phyloP scores from a whole-genome alignment of 2,113 vertebrate species.

The Festucalex cinctus region DNA sequence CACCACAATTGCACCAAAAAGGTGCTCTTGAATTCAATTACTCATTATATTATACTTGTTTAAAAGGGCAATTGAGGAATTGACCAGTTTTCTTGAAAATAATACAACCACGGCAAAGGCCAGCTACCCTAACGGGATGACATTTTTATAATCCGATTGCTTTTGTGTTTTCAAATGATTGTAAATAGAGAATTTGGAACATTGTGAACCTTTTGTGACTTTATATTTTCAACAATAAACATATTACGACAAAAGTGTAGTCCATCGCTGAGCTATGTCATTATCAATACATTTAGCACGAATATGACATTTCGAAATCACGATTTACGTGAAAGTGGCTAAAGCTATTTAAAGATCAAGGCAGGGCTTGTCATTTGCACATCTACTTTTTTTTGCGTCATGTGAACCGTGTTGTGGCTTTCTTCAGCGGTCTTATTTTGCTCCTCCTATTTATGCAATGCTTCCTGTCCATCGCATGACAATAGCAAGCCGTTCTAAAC shows the following conservation, averaged over 20 bases:
- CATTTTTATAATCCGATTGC: background rate
- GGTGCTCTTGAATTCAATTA: no score
- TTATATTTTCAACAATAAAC: slow-evolving; percentile 10
- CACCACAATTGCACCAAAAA: no score
- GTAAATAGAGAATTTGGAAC: background rate
- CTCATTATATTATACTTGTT: no score
- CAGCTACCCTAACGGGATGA: background rate
- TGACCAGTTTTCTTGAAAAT: no score
- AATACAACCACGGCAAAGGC: background rate
- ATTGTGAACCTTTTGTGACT: background rate
- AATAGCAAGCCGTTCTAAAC: slow-evolving; percentile 28
- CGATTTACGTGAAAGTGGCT: slow-evolving; percentile 12
- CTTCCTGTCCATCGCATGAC: slow-evolving; percentile 67
- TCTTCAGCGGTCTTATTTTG: slow-evolving; percentile 51
- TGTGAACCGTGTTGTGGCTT: slow-evolving; percentile 69
- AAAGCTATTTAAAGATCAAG: slow-evolving; percentile 25
- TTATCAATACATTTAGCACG: background rate
- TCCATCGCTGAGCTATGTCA: background rate
- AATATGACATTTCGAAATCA: background rate
- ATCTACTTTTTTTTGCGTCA: slow-evolving; percentile 65
- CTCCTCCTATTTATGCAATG: slow-evolving; percentile 59
- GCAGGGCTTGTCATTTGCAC: slow-evolving; percentile 33
- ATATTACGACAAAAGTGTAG: background rate
- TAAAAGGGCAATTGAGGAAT: no score
- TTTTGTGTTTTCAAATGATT: background rate